Conservation (phyloP, 2,113 vertebrate genomes). For the Odocoileus hemionus region DNA sequence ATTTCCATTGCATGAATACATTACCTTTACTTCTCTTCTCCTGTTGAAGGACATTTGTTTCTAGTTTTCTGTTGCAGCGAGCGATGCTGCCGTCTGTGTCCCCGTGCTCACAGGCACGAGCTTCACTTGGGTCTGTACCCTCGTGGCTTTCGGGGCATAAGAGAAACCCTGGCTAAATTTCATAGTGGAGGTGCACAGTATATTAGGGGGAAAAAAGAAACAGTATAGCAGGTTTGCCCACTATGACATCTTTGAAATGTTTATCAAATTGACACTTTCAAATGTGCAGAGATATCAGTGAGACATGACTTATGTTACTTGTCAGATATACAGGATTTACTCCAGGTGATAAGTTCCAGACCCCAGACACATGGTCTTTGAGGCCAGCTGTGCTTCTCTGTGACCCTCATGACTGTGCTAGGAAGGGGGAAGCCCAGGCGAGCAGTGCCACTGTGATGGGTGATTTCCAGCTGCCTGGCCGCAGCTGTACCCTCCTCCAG, state of each 20-base stretch:
- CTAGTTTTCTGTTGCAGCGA: background rate
- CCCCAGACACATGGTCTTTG: background rate
- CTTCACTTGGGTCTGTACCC: background rate
- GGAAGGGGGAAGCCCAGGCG: fast-evolving
- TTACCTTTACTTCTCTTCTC: background rate
- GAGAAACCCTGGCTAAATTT: background rate
- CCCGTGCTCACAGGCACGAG: fast-evolving
- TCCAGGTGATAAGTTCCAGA: background rate
- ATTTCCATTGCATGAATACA: fast-evolving
- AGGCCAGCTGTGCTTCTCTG: background rate
- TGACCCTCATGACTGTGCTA: background rate
- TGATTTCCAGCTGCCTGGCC: background rate
- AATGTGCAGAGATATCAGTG: background rate
- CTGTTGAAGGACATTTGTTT: background rate
- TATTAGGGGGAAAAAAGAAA: background rate
- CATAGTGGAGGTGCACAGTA: background rate
- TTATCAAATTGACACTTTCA: background rate
- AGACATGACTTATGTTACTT: background rate
- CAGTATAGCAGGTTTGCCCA: background rate
- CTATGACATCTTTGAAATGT: background rate
- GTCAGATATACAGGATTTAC: background rate
- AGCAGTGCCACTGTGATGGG: background rate
- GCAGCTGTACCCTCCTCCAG: background rate
- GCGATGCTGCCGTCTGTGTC: background rate
- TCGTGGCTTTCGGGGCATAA: background rate